Evolutionary conservation across 2,797 vertebrate genomes (phyloP).

Genomic region (Oceanodroma leucorhoa): DNA sequence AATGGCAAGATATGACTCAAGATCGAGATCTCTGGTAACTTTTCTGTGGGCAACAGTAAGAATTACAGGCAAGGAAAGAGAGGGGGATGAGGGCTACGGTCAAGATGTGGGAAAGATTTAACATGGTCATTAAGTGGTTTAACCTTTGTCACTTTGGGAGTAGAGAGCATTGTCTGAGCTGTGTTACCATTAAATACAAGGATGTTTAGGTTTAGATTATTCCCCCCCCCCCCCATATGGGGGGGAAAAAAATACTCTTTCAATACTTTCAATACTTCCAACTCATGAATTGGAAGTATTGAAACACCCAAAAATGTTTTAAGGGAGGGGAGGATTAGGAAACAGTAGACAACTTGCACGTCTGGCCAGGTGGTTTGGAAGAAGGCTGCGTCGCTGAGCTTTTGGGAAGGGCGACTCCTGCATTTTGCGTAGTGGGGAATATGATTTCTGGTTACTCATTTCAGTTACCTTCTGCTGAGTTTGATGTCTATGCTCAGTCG

Average conservation of each 20-base stretch:
- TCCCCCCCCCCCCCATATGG: too few species aligned
- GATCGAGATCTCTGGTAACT: slow-evolving; percentile 7
- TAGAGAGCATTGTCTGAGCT: not conserved
- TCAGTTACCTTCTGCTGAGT: not conserved
- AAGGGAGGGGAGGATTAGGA: not conserved
- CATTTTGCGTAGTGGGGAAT: not conserved
- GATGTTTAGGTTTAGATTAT: not conserved
- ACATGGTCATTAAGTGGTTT: not conserved
- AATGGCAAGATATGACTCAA: slow-evolving; percentile 23
- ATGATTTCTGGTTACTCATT: not conserved
- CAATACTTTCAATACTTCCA: too few species aligned
- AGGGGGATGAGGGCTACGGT: not conserved
- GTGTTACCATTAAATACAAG: not conserved
- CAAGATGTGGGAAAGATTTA: not conserved
- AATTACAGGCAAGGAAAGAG: not conserved
- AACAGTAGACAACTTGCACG: not conserved
- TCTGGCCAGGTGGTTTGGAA: not conserved
- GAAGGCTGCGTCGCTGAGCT: not conserved
- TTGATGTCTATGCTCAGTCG: not conserved
- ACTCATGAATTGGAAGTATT: not conserved
- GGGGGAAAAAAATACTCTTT: too few species aligned
- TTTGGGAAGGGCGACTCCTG: not conserved
- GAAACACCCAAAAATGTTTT: not conserved
- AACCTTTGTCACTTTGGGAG: not conserved
- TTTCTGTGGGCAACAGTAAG: not conserved